phyloP scores from a whole-genome alignment of 2,888 invertebrate genomes.

The Mythimna lalbum region DNA sequence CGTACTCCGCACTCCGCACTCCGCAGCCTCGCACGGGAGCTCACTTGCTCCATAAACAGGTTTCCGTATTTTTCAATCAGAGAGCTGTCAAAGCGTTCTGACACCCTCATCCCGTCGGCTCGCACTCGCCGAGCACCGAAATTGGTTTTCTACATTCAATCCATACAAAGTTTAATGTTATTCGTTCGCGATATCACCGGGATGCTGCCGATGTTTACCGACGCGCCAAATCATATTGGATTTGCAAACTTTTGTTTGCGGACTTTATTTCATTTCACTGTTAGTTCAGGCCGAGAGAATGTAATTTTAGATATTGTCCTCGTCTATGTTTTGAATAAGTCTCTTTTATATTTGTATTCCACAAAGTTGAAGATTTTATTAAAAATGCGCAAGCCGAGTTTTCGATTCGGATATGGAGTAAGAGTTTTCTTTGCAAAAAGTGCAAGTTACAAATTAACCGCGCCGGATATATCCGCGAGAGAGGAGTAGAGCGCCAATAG shows the following conservation, averaged over 20 bases:
- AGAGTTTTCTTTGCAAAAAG: conserved; percentile 53
- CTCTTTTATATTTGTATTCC: conserved; percentile 68
- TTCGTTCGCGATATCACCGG: conserved; percentile 91
- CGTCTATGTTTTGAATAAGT: conserved; percentile 77
- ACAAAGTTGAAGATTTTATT: conserved; percentile 64
- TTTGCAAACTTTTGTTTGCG: conserved; percentile 91
- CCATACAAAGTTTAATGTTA: conserved; percentile 91
- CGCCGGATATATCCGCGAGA: conserved; percentile 81
- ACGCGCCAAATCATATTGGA: conserved; percentile 91
- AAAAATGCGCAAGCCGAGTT: conserved; percentile 57
- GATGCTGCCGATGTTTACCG: conserved; percentile 91
- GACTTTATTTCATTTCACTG: conserved; percentile 90
- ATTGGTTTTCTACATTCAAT: conserved; percentile 91
- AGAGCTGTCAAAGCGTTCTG: conserved; percentile 92
- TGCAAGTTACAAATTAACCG: conserved; percentile 85
- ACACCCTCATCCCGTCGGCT: conserved; percentile 91
- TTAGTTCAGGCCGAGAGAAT: conserved; percentile 88
- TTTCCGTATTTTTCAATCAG: conserved; percentile 92
- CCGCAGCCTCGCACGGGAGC: conserved; percentile 71
- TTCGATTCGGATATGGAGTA: conserved; percentile 4
- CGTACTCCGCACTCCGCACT: conserved; percentile 55
- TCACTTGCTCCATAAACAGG: conserved; percentile 90
- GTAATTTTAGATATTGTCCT: conserved; percentile 88
- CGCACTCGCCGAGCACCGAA: conserved; percentile 91
- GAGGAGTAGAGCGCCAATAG: conserved; percentile 73